A percentile compares a stretch with the other conserved stretches of the same genome.
Conservation (phyloP, 2,113 vertebrate species). For the Eidolon helvum region DNA sequence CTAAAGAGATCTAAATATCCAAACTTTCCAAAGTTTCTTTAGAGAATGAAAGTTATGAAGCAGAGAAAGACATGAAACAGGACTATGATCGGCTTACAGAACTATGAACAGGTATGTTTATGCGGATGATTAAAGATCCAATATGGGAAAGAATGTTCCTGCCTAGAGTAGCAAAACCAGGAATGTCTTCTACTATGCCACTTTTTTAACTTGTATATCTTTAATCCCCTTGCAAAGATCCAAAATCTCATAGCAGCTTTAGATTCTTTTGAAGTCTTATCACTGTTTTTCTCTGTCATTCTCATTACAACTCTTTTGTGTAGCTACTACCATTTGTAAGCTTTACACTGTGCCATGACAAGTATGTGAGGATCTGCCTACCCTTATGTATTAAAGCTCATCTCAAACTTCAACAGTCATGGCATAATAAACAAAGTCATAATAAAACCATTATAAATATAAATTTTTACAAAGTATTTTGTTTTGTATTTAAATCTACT, state of each 20-base stretch:
- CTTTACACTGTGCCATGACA: neutral
- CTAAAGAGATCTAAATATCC: neutral
- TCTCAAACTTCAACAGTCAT: neutral
- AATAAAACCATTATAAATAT: neutral
- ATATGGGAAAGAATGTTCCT: neutral
- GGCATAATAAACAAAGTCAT: neutral
- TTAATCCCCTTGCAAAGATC: neutral
- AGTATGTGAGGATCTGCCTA: neutral
- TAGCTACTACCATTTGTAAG: neutral
- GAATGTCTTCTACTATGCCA: neutral
- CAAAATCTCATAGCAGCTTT: neutral
- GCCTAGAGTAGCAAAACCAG: neutral
- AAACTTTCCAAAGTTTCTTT: neutral
- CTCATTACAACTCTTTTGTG: neutral
- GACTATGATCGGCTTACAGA: neutral
- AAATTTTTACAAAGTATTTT: neutral
- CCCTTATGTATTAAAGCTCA: neutral
- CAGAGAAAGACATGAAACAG: neutral
- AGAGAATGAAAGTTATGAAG: neutral
- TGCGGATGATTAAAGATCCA: neutral
- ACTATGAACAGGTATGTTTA: neutral
- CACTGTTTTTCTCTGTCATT: neutral
- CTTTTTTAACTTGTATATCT: neutral
- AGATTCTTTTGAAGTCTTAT: neutral
- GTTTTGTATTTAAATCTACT: neutral